phyloP scores from a whole-genome alignment of 2,797 vertebrate species.

The Siniperca undulata region DNA sequence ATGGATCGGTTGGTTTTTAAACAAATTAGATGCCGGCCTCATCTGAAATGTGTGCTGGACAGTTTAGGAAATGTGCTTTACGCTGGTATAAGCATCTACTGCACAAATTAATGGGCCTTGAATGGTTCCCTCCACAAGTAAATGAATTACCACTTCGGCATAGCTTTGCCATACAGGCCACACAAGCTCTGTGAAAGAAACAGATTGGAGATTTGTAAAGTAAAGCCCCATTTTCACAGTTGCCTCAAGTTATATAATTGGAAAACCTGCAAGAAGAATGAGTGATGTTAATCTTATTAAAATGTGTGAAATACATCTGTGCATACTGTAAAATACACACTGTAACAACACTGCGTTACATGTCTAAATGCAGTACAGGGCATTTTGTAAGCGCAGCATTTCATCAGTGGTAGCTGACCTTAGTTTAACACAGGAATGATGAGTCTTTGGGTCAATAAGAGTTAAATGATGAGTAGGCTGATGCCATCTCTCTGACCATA shows the following conservation, averaged over 20 bases:
- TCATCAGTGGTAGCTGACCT: slow-evolving; percentile 19
- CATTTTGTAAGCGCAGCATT: slow-evolving; percentile 15
- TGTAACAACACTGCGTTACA: neutral
- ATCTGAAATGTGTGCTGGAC: slow-evolving; percentile 66
- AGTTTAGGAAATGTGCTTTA: slow-evolving; percentile 70
- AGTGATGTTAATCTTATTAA: slow-evolving; percentile 17
- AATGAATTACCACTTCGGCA: slow-evolving; percentile 58
- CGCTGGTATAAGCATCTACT: slow-evolving; percentile 66
- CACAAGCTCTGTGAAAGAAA: slow-evolving; percentile 35
- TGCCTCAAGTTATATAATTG: slow-evolving; percentile 35
- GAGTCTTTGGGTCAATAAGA: slow-evolving; percentile 41
- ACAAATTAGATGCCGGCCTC: slow-evolving; percentile 69
- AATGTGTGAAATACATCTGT: slow-evolving; percentile 4
- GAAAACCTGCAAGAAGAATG: slow-evolving; percentile 39
- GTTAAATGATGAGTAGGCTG: slow-evolving; percentile 46
- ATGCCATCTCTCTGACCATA: slow-evolving; percentile 34
- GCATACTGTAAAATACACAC: slow-evolving; percentile 16
- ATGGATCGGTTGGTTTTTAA: slow-evolving; percentile 74
- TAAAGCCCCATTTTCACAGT: slow-evolving; percentile 44
- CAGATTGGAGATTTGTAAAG: slow-evolving; percentile 34
- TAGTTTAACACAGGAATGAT: slow-evolving; percentile 19
- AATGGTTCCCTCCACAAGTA: slow-evolving; percentile 56
- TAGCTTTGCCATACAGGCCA: slow-evolving; percentile 62
- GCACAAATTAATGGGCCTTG: slow-evolving; percentile 66
- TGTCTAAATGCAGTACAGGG: neutral